These are phyloP conservation scores for Chymomyza caudatula DNA, from an alignment of 2,888 invertebrate species.

Conservation along the genomic window DNA sequence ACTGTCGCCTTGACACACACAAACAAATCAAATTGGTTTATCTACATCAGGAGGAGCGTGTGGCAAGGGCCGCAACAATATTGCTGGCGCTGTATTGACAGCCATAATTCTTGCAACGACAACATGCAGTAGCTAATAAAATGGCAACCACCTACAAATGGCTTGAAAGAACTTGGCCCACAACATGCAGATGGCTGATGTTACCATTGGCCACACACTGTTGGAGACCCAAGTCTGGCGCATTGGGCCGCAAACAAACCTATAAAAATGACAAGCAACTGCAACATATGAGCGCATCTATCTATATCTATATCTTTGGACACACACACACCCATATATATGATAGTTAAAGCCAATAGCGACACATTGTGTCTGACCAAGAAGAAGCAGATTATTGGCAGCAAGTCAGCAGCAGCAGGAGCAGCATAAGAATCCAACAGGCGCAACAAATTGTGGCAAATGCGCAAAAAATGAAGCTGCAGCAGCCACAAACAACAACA, in stretches of 20 bases:
- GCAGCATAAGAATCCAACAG: slow-evolving; percentile 3
- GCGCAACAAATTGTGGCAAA: slow-evolving; percentile 60
- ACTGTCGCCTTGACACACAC: slow-evolving; percentile 8
- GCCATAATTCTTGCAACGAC: slow-evolving; percentile 56
- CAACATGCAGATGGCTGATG: slow-evolving; percentile 4
- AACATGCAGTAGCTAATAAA: slow-evolving; percentile 56
- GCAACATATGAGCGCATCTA: slow-evolving; percentile 71
- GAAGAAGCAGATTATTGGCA: neutral
- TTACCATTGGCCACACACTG: neutral
- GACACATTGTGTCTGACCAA: slow-evolving; percentile 45
- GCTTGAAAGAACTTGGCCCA: neutral
- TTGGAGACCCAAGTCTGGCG: neutral
- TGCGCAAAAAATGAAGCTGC: slow-evolving; percentile 40
- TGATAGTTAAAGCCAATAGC: slow-evolving; percentile 40
- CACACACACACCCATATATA: neutral
- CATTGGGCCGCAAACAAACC: slow-evolving; percentile 55
- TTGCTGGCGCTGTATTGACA: slow-evolving; percentile 41
- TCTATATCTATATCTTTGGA: slow-evolving; percentile 42
- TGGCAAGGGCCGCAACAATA: slow-evolving; percentile 1
- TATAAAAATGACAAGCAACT: slow-evolving; percentile 70
- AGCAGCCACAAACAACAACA: neutral
- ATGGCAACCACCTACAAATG: slow-evolving; percentile 13
- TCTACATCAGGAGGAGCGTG: slow-evolving; percentile 14
- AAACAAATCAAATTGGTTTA: slow-evolving; percentile 60
- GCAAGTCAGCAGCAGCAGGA: neutral